Evolutionary conservation across 2,113 vertebrate genomes (phyloP).

Genomic region (Megaptera novaeangliae): DNA sequence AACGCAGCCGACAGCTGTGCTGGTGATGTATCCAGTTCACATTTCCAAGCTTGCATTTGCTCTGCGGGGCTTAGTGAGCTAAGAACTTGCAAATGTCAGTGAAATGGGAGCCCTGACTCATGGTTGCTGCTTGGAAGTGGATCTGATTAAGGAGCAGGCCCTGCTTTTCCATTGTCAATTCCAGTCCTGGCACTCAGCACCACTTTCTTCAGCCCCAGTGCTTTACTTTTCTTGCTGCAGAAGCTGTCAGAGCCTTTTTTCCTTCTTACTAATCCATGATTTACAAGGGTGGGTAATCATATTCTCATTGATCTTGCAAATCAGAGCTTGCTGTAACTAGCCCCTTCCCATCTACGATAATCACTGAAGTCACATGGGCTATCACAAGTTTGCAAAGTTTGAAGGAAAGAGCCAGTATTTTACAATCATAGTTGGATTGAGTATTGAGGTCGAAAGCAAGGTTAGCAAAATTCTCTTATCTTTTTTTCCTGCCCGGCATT

Average conservation of each 20-base stretch:
- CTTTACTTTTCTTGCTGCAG: background rate
- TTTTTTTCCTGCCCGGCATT: background rate
- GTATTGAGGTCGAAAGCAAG: background rate
- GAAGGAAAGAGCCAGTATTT: background rate
- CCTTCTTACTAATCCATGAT: background rate
- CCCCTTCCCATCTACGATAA: background rate
- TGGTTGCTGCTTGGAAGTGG: background rate
- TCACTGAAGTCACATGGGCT: background rate
- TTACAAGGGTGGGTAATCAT: background rate
- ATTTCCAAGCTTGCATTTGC: background rate
- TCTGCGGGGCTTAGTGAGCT: background rate
- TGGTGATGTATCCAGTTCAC: background rate
- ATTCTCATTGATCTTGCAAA: slow-evolving; percentile 32
- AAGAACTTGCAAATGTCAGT: slow-evolving; percentile 18
- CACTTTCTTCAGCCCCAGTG: background rate
- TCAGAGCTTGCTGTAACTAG: slow-evolving; percentile 10
- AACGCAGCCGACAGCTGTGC: background rate
- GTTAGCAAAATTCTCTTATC: slow-evolving; percentile 9
- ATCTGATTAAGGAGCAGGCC: slow-evolving; percentile 8
- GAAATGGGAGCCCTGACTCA: background rate
- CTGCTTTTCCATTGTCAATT: background rate
- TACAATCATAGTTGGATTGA: background rate
- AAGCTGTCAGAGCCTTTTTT: background rate
- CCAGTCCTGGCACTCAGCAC: background rate
- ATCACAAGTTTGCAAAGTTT: background rate